These are phyloP conservation scores for Globodera ellingtonae DNA, from an alignment of 1,140 invertebrate species.

Conservation along the genomic window DNA sequence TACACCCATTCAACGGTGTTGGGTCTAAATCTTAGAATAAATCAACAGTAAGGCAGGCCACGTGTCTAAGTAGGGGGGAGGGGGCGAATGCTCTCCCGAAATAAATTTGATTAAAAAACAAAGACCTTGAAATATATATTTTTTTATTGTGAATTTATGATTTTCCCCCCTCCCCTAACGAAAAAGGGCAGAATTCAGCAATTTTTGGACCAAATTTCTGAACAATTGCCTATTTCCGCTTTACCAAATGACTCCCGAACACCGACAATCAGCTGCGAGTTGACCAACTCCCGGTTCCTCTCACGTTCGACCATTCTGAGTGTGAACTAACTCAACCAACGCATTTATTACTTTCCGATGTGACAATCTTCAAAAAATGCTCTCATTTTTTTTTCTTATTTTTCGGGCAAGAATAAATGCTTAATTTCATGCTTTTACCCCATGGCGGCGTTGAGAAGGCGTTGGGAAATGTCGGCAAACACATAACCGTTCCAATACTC, in stretches of 20 bases:
- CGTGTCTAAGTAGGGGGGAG: not conserved
- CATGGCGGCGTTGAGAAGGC: conserved; percentile 48
- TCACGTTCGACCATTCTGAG: conserved; percentile 41
- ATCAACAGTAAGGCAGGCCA: too few species aligned
- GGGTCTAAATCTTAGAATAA: too few species aligned
- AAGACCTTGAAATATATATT: too few species aligned
- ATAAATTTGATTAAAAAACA: not conserved
- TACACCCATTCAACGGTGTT: too few species aligned
- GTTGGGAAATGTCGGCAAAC: conserved; percentile 43
- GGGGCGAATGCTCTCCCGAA: not conserved
- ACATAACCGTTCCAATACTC: conserved; percentile 43
- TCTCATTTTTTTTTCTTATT: too few species aligned
- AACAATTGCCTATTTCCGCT: not conserved
- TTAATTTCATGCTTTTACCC: not conserved
- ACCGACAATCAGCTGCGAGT: conserved; percentile 43
- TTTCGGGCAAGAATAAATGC: too few species aligned
- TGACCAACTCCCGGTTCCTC: conserved; percentile 46
- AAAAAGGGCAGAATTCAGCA: too few species aligned
- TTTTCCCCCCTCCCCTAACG: too few species aligned
- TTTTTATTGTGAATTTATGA: too few species aligned
- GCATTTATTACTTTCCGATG: not conserved
- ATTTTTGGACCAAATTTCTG: too few species aligned
- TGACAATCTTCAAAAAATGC: not conserved
- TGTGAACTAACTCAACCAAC: not conserved
- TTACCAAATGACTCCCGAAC: conserved; percentile 52